These are phyloP conservation scores for Heliconius hewitsoni DNA, from an alignment of 1,140 invertebrate genomes.

Conservation along the genomic window DNA sequence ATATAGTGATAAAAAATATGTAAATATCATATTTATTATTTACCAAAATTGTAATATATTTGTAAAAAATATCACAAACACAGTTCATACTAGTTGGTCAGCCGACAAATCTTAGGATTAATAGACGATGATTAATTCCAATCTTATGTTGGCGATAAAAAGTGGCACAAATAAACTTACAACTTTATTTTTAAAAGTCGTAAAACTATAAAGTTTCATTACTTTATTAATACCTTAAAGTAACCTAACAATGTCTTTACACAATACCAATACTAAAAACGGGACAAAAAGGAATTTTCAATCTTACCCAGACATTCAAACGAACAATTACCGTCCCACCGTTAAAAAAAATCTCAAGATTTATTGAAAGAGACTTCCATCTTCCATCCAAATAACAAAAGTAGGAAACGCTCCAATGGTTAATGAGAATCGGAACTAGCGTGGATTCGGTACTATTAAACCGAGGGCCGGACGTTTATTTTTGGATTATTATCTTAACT, in stretches of 20 bases:
- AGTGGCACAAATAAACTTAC: neutral
- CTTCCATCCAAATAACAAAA: slow-evolving; percentile 31
- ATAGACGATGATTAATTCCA: neutral
- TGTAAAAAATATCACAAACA: neutral
- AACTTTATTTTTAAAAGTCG: neutral
- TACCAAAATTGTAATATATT: neutral
- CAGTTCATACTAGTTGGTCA: neutral
- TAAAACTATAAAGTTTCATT: neutral
- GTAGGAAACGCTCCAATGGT: slow-evolving; percentile 45
- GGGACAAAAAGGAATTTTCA: neutral
- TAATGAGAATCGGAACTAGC: slow-evolving; percentile 73
- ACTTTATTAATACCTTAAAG: neutral
- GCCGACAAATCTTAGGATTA: neutral
- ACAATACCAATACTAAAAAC: neutral
- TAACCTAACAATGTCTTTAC: neutral
- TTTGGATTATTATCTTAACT: slow-evolving; percentile 56
- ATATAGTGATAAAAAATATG: too few relatives aligned
- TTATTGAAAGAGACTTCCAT: slow-evolving; percentile 31
- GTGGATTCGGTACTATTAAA: slow-evolving; percentile 66
- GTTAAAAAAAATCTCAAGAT: slow-evolving; percentile 12
- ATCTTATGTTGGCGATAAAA: neutral
- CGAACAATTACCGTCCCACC: slow-evolving; percentile 3
- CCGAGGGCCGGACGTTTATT: slow-evolving; percentile 66
- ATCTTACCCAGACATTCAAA: neutral
- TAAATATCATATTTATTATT: too few relatives aligned